These are phyloP conservation scores for Leptarthrus brevirostris DNA, from an alignment of 2,888 invertebrate species.

Conservation along the genomic window DNA sequence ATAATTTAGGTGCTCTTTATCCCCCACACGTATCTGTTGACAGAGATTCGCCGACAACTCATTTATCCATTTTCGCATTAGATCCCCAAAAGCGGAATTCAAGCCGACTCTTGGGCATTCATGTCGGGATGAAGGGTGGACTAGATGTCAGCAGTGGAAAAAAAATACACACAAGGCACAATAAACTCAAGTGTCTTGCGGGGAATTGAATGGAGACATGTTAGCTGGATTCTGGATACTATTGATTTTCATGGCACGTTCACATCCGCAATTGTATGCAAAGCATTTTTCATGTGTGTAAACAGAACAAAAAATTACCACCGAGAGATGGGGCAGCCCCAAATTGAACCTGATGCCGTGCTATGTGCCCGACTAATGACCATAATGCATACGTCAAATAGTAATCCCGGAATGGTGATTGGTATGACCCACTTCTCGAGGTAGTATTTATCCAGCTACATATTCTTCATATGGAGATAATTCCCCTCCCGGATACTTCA, in stretches of 20 bases:
- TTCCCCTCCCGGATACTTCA: neutral
- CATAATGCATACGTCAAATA: constrained; percentile 37
- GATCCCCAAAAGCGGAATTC: constrained; percentile 41
- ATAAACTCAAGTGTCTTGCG: constrained; percentile 51
- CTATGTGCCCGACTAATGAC: constrained; percentile 25
- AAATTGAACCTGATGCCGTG: neutral
- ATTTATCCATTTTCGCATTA: constrained; percentile 54
- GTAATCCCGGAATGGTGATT: constrained; percentile 30
- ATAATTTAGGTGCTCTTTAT: constrained; percentile 44
- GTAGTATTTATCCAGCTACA: neutral
- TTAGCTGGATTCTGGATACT: constrained; percentile 22
- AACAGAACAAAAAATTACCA: constrained; percentile 5
- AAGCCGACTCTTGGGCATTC: neutral
- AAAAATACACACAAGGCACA: constrained; percentile 45
- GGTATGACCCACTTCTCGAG: constrained; percentile 24
- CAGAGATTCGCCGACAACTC: constrained; percentile 51
- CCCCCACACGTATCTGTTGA: constrained; percentile 49
- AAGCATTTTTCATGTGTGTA: constrained; percentile 36
- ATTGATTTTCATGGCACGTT: constrained; percentile 49
- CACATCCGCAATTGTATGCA: constrained; percentile 44
- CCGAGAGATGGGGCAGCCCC: neutral
- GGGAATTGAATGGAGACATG: constrained; percentile 36
- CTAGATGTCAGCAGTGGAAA: neutral
- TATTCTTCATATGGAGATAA: neutral
- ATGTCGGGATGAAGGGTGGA: neutral